Conservation (phyloP, 2,113 vertebrate species). For the Sardina pilchardus region DNA sequence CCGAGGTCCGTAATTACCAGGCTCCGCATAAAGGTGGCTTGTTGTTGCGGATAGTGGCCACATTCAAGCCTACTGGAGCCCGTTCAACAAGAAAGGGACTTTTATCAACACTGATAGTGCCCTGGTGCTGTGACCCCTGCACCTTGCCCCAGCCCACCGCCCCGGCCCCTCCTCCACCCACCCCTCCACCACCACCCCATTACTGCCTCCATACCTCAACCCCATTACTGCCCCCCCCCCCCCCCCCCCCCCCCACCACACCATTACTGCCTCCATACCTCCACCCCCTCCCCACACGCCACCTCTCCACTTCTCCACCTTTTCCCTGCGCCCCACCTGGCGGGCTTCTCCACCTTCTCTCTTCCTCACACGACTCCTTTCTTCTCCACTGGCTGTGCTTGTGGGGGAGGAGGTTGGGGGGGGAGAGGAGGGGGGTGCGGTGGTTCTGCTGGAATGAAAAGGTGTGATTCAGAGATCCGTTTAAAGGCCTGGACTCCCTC, state of each 20-base stretch:
- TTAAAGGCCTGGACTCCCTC: constrained; percentile 21
- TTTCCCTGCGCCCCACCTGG: constrained; percentile 5
- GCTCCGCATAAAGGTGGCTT: constrained; percentile 75
- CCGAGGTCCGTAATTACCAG: constrained; percentile 80
- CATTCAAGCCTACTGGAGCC: constrained; percentile 59
- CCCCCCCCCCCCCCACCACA: constrained; percentile 48
- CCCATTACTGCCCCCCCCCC: constrained; percentile 44
- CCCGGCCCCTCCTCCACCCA: no score
- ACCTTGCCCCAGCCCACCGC: constrained; percentile 10
- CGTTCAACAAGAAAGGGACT: constrained; percentile 49
- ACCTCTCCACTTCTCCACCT: background rate
- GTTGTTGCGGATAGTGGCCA: constrained; percentile 74
- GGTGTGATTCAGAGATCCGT: constrained; percentile 45
- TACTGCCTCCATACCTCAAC: background rate
- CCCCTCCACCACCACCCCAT: constrained; percentile 41
- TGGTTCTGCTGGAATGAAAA: constrained; percentile 25
- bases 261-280: background rate
- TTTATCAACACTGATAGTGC: constrained; percentile 51
- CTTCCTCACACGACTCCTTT: constrained; percentile 31
- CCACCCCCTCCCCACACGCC: background rate
- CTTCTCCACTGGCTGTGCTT: constrained; percentile 17
- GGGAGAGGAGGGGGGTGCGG: background rate
- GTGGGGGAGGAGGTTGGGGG: background rate
- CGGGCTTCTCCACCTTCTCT: background rate
- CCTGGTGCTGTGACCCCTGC: constrained; percentile 53